Conservation (phyloP, 64 coral and sea anemone genomes). For the Actinia equina region DNA sequence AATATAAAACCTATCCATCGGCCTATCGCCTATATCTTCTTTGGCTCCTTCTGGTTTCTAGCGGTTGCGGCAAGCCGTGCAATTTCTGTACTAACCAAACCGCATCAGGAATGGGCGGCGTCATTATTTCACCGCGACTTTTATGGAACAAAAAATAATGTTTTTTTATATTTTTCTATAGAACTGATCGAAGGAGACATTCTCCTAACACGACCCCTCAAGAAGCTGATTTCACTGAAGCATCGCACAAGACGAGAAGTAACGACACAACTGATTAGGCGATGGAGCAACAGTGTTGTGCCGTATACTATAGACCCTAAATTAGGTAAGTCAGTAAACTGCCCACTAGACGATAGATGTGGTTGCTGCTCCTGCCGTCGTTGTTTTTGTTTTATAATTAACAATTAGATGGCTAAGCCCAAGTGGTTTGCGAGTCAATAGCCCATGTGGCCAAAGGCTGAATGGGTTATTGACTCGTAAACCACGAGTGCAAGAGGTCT, state of each 20-base stretch:
- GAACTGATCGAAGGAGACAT: slow-evolving; percentile 65
- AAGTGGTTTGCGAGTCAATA: too few relatives aligned
- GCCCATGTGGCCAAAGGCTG: too few relatives aligned
- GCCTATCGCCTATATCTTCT: too few relatives aligned
- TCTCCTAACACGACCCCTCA: slow-evolving; percentile 29
- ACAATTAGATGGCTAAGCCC: too few relatives aligned
- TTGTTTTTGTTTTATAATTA: too few relatives aligned
- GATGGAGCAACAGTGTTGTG: slow-evolving; percentile 45
- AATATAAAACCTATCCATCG: too few relatives aligned
- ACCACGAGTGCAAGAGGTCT: too few relatives aligned
- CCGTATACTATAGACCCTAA: slow-evolving; percentile 22
- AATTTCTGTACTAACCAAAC: too few relatives aligned
- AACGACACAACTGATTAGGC: slow-evolving; percentile 26
- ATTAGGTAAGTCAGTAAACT: slow-evolving; percentile 28
- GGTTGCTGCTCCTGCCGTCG: background rate
- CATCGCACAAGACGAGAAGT: slow-evolving; percentile 44
- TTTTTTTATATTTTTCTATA: background rate
- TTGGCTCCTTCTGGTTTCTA: background rate
- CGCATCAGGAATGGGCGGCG: background rate
- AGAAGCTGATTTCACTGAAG: background rate
- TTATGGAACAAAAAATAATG: background rate
- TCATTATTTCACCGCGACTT: background rate
- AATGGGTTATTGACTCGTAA: too few relatives aligned
- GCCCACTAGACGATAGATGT: background rate
- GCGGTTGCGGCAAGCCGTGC: background rate